Conservation (phyloP, 2,797 vertebrate genomes). For the Crypturellus tataupa region DNA sequence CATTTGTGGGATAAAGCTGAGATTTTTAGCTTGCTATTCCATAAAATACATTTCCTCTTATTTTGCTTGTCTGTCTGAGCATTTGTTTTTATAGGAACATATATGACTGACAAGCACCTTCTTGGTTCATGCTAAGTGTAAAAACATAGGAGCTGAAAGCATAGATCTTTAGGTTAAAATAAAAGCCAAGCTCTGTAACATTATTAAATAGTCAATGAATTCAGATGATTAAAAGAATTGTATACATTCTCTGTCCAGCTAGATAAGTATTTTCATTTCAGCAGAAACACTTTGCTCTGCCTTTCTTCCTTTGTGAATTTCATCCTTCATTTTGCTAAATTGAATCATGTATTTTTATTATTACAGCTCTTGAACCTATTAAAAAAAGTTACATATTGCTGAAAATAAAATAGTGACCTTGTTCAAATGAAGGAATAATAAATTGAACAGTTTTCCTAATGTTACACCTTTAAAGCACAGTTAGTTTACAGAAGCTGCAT, state of each 20-base stretch:
- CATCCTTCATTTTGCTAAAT: not conserved
- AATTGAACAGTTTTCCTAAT: not conserved
- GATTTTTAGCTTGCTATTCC: not conserved
- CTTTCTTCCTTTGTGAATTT: slow-evolving; percentile 2
- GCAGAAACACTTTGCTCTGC: not conserved
- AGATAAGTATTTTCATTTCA: not conserved
- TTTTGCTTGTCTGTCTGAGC: not conserved
- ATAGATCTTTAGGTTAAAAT: not conserved
- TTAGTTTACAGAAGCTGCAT: not conserved
- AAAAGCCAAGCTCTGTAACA: not conserved
- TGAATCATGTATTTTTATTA: not conserved
- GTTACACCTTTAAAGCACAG: not conserved
- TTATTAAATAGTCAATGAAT: not conserved
- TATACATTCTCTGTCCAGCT: not conserved
- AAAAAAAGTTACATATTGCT: not conserved
- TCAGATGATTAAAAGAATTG: not conserved
- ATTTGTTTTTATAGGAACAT: not conserved
- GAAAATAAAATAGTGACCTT: slow-evolving; percentile 34
- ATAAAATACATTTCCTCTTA: not conserved
- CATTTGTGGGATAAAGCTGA: not conserved
- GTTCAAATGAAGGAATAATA: not conserved
- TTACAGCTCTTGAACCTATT: not conserved
- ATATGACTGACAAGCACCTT: not conserved
- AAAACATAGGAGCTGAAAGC: not conserved
- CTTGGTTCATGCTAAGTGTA: not conserved